Conservation (phyloP, 2,113 vertebrate genomes). For the Tapirus terrestris region DNA sequence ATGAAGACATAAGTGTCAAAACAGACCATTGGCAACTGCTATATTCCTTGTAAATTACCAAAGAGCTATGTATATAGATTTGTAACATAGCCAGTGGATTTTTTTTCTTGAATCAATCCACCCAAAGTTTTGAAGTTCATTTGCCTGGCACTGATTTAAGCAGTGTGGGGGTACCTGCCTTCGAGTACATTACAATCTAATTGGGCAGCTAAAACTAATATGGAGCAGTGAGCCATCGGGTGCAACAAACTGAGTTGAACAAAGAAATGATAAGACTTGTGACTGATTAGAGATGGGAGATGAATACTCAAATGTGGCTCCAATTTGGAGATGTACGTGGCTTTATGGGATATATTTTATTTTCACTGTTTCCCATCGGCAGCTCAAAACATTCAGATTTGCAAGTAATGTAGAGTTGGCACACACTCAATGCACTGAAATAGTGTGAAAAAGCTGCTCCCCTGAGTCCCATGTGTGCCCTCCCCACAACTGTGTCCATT, state of each 20-base stretch:
- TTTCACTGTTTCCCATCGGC: background rate
- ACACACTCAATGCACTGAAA: background rate
- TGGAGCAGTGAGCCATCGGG: background rate
- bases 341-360: background rate
- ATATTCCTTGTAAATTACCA: background rate
- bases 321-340: background rate
- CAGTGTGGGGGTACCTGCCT: background rate
- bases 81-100: background rate
- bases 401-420: background rate
- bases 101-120: background rate
- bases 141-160: background rate
- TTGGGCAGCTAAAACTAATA: background rate
- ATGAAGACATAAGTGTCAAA: background rate
- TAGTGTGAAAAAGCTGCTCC: background rate
- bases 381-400: background rate
- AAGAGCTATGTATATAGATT: background rate
- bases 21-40: background rate
- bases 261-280: background rate
- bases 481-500: background rate
- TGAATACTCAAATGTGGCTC: background rate
- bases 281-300: background rate
- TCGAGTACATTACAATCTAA: background rate
- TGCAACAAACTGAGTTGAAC: background rate
- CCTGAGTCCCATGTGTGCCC: background rate
- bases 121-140: background rate